Conservation (phyloP, 2,797 vertebrate species). For the Danio choprae region DNA sequence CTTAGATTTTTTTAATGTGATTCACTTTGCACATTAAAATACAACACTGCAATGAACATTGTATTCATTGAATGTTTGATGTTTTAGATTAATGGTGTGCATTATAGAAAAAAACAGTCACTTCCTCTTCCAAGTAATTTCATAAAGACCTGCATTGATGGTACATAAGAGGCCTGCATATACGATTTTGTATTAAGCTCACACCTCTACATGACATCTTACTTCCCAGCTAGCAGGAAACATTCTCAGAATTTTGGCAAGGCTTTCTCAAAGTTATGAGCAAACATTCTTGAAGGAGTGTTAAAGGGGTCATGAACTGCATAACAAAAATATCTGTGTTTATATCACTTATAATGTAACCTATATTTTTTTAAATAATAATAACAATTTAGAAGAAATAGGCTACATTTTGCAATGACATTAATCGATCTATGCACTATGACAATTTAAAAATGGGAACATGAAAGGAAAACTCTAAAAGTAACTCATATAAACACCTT, state of each 20-base stretch:
- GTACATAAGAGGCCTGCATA: conserved; percentile 34
- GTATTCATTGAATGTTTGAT: conserved; percentile 30
- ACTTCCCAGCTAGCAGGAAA: not conserved
- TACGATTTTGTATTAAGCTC: not conserved
- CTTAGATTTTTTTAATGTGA: not conserved
- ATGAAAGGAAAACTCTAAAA: too few relatives aligned
- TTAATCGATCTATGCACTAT: too few relatives aligned
- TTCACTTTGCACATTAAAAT: conserved; percentile 8
- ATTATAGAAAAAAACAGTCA: conserved; percentile 38
- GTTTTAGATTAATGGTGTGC: conserved; percentile 41
- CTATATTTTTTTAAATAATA: too few relatives aligned
- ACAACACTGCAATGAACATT: not conserved
- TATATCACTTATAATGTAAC: too few relatives aligned
- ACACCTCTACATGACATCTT: not conserved
- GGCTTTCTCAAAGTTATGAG: not conserved
- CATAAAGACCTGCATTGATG: conserved; percentile 36
- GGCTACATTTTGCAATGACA: too few relatives aligned
- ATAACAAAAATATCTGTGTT: too few relatives aligned
- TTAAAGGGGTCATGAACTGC: too few relatives aligned
- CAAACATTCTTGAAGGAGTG: not conserved
- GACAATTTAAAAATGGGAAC: too few relatives aligned
- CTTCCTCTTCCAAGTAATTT: conserved; percentile 34
- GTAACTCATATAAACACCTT: too few relatives aligned
- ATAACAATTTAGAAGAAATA: too few relatives aligned
- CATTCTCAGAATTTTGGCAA: not conserved